A percentile compares a stretch with the other conserved stretches of the same genome.
These are phyloP conservation scores for Erpornis zantholeuca DNA, from an alignment of 2,113 vertebrate species.

Conservation along the genomic window DNA sequence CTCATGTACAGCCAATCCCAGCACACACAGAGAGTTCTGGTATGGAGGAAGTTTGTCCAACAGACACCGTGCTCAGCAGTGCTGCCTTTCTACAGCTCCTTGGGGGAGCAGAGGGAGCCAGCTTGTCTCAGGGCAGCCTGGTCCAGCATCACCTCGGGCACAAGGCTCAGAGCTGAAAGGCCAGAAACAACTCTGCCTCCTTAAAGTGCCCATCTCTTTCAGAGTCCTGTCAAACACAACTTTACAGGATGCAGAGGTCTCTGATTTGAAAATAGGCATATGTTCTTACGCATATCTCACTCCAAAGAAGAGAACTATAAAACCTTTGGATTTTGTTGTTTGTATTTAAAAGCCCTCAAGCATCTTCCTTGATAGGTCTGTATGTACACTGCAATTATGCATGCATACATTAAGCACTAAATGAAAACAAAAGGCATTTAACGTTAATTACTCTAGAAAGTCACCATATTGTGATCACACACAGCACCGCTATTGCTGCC, in stretches of 20 bases:
- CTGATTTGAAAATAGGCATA: background rate
- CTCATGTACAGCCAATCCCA: background rate
- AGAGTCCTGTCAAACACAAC: background rate
- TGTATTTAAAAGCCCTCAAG: slow-evolving; percentile 13
- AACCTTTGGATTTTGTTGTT: background rate
- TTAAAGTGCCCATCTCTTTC: background rate
- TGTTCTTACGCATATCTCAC: background rate
- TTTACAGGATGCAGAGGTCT: background rate
- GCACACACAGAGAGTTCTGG: background rate
- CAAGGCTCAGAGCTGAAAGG: background rate
- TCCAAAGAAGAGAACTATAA: background rate
- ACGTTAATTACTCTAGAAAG: slow-evolving; percentile 68
- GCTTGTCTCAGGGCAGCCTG: background rate
- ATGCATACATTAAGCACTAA: slow-evolving; percentile 64
- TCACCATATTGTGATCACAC: slow-evolving; percentile 66
- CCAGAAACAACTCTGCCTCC: background rate
- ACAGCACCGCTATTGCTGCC: slow-evolving; percentile 52
- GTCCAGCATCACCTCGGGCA: background rate
- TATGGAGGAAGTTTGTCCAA: background rate
- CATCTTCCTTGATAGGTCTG: slow-evolving; percentile 1
- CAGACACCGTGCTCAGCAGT: fast-evolving
- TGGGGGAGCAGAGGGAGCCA: background rate
- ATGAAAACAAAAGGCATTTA: slow-evolving; percentile 72
- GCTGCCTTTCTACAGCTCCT: background rate
- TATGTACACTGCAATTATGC: slow-evolving; percentile 57